These are phyloP conservation scores for Nasonia giraulti DNA, from an alignment of 1,140 invertebrate genomes.

Conservation along the genomic window DNA sequence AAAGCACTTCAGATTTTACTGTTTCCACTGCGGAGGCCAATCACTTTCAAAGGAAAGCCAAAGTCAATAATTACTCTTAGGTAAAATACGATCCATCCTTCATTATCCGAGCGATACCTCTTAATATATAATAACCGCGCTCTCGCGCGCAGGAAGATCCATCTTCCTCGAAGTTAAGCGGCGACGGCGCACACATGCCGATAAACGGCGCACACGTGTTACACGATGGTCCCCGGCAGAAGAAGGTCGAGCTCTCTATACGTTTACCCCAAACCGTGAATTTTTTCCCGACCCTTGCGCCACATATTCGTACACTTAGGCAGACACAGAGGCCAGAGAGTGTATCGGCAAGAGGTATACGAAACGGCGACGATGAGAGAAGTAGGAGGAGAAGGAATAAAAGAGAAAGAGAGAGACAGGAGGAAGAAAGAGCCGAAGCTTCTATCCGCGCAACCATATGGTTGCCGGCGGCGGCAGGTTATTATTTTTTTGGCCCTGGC, in stretches of 20 bases:
- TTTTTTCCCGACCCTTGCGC: conserved; percentile 52
- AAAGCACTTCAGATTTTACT: too few species aligned
- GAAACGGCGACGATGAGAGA: neutral
- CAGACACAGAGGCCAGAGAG: neutral
- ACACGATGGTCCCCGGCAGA: neutral
- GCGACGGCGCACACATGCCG: neutral
- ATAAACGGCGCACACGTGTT: conserved; percentile 39
- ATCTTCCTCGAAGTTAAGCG: neutral
- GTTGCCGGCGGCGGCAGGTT: conserved; percentile 67
- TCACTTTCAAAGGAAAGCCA: neutral
- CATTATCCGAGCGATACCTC: neutral
- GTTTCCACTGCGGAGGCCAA: neutral
- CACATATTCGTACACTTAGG: neutral
- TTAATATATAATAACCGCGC: conserved; percentile 4
- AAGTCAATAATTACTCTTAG: neutral
- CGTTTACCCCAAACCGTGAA: conserved; percentile 52
- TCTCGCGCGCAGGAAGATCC: neutral
- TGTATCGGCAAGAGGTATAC: conserved; percentile 2
- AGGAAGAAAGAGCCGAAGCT: neutral
- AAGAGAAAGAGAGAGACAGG: conserved; percentile 10
- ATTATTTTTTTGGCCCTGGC: conserved; percentile 65
- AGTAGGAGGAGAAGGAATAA: conserved; percentile 14
- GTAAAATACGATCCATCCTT: neutral
- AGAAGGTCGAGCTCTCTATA: conserved; percentile 23
- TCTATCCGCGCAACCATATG: conserved; percentile 69